Evolutionary conservation across 2,888 invertebrate genomes (phyloP), one percentile per base, ranked within the genome.

Genomic region (Phengaris arion): DNA sequence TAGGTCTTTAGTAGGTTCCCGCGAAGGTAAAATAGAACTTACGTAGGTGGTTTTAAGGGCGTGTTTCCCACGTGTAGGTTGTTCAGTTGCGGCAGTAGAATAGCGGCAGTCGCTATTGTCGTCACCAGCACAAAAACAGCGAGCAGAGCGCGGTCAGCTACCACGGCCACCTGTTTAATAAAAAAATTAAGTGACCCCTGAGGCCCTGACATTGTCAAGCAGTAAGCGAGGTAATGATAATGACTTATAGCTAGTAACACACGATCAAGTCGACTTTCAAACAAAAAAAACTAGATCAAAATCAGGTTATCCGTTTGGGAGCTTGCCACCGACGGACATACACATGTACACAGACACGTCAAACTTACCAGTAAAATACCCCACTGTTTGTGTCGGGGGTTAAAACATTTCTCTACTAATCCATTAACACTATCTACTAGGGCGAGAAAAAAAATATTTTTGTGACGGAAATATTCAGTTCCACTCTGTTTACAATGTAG

Each of bases 71-170:
- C 93, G 83, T 93, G 89, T 45, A 93, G 83, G 86, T 94, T 86
- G 91, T 95, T 81, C 93, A 96, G 81, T 94, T 96, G 85, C 89
- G 96, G 90, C 92, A 96, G 81, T 74, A 97, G 92, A 81, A 97
- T 97, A 79, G 96, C 96, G 1, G 96, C 96, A 0, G 97, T 97
- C n/a, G 97, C 95, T 79, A 97, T 95, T 74, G 95, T 94, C 9
- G 97, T 97, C 76, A 96, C 95, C 78, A 97, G 90, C 77, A 97
- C 95, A 87, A 97, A 97, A 45, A 96, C 94, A 77, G 96, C 96
- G 15, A 97, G 94, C 0, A 97, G 93, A 5, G 97, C 95, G 59
- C 96, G 94, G 87, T 98, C 98, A 77, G 97, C 95, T 13, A 98
- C 97, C 75, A 98, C 95, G 1, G 98, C 97, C 77, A 97, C 94